A percentile compares a stretch with the other conserved stretches of the same genome.
Conservation (phyloP, 2,113 vertebrate species). For the Carassius auratus region DNA sequence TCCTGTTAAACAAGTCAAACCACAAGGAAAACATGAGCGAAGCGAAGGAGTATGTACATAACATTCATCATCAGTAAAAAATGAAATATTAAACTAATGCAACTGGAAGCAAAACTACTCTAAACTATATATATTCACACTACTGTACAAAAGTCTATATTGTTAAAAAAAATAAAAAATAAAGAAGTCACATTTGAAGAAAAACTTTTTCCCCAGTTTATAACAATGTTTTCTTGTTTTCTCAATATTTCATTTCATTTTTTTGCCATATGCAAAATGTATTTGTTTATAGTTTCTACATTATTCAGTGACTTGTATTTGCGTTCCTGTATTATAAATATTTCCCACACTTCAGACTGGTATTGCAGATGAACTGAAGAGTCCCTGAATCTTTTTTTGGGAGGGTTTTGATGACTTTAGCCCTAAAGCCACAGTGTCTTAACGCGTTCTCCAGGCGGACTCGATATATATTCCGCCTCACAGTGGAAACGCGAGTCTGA, state of each 20-base stretch:
- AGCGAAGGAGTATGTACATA: neutral
- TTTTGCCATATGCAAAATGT: too few species aligned
- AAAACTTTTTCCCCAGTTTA: too few species aligned
- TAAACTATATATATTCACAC: too few species aligned
- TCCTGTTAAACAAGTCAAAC: neutral
- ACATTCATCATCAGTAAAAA: neutral
- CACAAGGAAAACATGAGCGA: conserved; percentile 16
- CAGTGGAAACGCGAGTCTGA: neutral
- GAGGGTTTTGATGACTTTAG: neutral
- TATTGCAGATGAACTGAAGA: neutral
- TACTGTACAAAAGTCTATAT: too few species aligned
- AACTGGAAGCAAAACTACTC: too few species aligned
- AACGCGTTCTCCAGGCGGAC: neutral
- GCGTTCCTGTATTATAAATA: neutral
- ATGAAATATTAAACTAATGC: neutral
- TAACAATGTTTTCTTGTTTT: too few species aligned
- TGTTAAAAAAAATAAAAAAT: too few species aligned
- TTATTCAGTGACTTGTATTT: neutral
- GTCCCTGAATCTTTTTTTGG: too few species aligned
- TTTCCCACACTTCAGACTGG: neutral
- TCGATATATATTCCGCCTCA: neutral
- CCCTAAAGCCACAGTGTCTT: too few species aligned
- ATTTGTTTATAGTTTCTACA: neutral
- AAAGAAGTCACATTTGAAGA: too few species aligned
- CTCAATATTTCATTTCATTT: too few species aligned